Conservation (phyloP, 92 coral and sea anemone genomes). For the Epizoanthus rinbou region DNA sequence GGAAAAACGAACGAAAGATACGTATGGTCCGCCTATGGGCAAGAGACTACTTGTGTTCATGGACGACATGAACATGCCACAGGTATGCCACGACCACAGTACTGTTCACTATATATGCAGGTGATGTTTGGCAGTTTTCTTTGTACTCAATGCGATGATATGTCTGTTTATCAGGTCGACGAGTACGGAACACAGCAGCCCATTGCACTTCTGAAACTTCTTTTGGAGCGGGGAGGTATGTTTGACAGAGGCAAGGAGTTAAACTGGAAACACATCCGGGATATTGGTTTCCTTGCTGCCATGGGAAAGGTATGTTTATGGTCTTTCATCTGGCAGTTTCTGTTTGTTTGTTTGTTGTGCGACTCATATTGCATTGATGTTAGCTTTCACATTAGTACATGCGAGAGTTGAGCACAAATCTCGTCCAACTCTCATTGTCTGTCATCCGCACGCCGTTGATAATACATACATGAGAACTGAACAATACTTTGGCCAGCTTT, state of each 20-base stretch:
- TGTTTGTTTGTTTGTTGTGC: too few species aligned
- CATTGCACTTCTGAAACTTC: slow-evolving; percentile 89
- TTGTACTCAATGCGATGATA: neutral
- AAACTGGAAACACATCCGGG: slow-evolving; percentile 90
- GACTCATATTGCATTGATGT: too few species aligned
- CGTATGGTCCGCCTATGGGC: slow-evolving; percentile 99
- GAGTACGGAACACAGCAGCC: slow-evolving; percentile 99
- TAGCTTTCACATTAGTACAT: too few species aligned
- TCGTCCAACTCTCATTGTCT: too few species aligned
- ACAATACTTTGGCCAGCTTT: too few species aligned
- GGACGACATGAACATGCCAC: slow-evolving; percentile 99
- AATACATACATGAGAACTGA: too few species aligned
- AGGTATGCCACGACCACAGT: slow-evolving; percentile 48
- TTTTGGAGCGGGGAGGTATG: slow-evolving; percentile 97
- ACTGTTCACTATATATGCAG: neutral
- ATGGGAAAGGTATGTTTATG: slow-evolving; percentile 90
- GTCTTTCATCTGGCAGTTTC: too few species aligned
- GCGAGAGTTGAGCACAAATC: too few species aligned
- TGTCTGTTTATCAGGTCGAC: slow-evolving; percentile 68
- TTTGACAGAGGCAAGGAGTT: slow-evolving; percentile 98
- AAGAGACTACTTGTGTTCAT: slow-evolving; percentile 94
- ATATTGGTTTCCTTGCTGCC: slow-evolving; percentile 99
- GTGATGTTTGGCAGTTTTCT: neutral
- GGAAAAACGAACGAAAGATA: slow-evolving; percentile 97
- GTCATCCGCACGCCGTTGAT: too few species aligned